phyloP scores from a whole-genome alignment of 1,140 invertebrate genomes.

The Listronotus bonariensis region DNA sequence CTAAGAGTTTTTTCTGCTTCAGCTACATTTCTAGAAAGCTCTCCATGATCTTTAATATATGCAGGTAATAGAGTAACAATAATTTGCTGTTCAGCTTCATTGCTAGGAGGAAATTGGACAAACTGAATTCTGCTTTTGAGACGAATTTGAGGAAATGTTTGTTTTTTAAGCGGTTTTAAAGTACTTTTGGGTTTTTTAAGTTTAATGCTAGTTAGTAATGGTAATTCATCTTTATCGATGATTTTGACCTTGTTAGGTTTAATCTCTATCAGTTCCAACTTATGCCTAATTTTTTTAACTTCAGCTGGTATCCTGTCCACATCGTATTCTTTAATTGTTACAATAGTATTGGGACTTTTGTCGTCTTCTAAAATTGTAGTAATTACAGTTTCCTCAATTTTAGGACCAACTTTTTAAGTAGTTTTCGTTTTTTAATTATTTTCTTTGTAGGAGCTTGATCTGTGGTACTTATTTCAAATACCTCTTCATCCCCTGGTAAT shows the following conservation, averaged over 20 bases:
- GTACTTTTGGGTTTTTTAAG: constrained; percentile 46
- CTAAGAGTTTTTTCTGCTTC: constrained; percentile 67
- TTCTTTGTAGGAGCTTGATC: constrained; percentile 54
- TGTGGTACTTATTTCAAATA: constrained; percentile 56
- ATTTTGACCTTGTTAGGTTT: constrained; percentile 40
- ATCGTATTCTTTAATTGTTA: constrained; percentile 41
- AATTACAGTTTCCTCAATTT: constrained; percentile 51
- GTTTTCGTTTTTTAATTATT: constrained; percentile 47
- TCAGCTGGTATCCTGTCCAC: constrained; percentile 16
- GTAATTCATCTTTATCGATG: constrained; percentile 39
- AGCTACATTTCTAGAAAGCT: constrained; percentile 70
- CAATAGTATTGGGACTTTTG: constrained; percentile 48
- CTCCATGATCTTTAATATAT: constrained; percentile 63
- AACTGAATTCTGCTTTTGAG: constrained; percentile 68
- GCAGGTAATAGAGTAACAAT: constrained; percentile 60
- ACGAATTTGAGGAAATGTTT: constrained; percentile 66
- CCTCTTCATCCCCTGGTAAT: constrained; percentile 56
- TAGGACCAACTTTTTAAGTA: constrained; percentile 47
- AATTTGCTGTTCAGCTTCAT: constrained; percentile 57
- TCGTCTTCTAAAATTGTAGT: constrained; percentile 51
- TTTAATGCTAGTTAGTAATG: constrained; percentile 45
- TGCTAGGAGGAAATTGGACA: constrained; percentile 63
- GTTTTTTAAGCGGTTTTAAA: constrained; percentile 51
- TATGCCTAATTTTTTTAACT: constrained; percentile 31
- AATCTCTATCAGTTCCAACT: constrained; percentile 41